Conservation (phyloP, 2,797 vertebrate genomes). For the Eurystomus glaucurus region DNA sequence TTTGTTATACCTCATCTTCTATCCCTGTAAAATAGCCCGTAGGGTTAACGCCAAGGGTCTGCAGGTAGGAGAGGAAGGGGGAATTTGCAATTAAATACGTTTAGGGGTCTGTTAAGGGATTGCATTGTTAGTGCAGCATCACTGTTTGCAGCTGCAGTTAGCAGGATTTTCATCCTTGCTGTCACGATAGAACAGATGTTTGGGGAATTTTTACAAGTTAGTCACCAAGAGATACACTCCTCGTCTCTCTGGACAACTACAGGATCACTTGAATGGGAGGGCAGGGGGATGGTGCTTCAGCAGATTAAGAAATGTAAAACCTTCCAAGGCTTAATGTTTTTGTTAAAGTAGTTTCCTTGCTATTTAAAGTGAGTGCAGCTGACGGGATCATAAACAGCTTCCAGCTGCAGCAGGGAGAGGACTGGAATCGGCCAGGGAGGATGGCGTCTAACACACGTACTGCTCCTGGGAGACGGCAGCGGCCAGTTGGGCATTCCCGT, state of each 20-base stretch:
- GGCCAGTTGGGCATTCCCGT: accelerated
- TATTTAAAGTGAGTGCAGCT: accelerated
- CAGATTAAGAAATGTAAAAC: not conserved
- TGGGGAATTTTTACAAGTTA: not conserved
- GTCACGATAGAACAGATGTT: not conserved
- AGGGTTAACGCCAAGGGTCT: not conserved
- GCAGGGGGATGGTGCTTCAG: not conserved
- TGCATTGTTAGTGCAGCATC: not conserved
- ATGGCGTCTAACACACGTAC: accelerated
- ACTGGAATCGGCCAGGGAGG: not conserved
- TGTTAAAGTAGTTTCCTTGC: not conserved
- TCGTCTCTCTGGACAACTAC: accelerated
- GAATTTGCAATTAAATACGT: accelerated
- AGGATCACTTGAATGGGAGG: accelerated
- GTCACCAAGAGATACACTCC: accelerated
- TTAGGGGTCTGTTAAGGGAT: not conserved
- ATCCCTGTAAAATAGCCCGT: not conserved
- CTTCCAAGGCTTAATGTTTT: no score
- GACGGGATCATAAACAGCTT: not conserved
- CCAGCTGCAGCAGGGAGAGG: accelerated
- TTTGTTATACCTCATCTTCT: accelerated
- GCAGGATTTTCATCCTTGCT: no score
- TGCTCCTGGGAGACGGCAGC: accelerated
- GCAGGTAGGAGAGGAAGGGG: no score
- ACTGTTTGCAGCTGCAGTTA: accelerated